Evolutionary conservation across 1,140 invertebrate genomes (phyloP).

Genomic region (Heliconius hermathena): DNA sequence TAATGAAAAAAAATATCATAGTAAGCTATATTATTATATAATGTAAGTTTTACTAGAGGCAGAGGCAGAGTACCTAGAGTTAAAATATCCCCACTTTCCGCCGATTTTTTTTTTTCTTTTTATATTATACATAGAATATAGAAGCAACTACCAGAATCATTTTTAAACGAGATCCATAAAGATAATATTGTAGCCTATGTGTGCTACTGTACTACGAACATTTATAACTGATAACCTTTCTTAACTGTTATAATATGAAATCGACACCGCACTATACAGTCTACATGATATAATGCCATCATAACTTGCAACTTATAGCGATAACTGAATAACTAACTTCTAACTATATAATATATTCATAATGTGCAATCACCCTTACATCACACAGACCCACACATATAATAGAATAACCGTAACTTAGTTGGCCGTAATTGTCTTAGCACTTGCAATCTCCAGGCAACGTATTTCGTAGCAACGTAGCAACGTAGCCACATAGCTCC

Average conservation of each 20-base stretch:
- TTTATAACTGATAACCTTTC: neutral
- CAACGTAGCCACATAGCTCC: neutral
- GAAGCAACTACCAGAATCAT: no score
- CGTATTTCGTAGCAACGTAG: slow-evolving; percentile 34
- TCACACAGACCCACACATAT: slow-evolving; percentile 5
- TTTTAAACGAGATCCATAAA: no score
- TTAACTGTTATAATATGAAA: neutral
- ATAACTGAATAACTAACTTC: slow-evolving; percentile 2
- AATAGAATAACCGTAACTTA: slow-evolving; percentile 30
- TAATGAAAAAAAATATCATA: no score
- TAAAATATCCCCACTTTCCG: no score
- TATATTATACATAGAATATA: no score
- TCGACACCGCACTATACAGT: neutral
- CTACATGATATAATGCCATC: neutral
- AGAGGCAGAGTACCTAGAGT: no score
- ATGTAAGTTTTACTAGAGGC: no score
- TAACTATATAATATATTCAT: slow-evolving; percentile 9
- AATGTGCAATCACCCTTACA: slow-evolving; percentile 14
- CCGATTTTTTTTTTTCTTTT: no score
- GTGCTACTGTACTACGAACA: no score
- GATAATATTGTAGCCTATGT: no score
- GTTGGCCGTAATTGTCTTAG: slow-evolving; percentile 38
- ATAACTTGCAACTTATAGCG: neutral
- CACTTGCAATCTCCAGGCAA: slow-evolving; percentile 32
- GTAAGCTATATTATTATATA: no score